Conservation (phyloP, 2,113 vertebrate species). For the Lota lota region DNA sequence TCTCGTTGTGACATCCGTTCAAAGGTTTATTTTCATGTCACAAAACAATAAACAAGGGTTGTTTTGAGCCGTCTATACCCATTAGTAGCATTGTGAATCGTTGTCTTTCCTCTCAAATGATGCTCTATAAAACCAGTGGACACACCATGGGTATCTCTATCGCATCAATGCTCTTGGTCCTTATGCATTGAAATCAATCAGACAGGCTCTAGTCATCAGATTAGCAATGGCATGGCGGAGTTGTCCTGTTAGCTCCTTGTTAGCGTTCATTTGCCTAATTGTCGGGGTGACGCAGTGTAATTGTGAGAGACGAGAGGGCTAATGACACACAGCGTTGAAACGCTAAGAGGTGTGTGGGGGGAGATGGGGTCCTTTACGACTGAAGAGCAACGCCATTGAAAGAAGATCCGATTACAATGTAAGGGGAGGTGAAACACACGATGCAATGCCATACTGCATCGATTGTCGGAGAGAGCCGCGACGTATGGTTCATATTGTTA, state of each 20-base stretch:
- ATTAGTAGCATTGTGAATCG: too few species aligned
- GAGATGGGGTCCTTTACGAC: neutral
- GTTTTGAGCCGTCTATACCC: too few species aligned
- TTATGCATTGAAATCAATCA: conserved; percentile 22
- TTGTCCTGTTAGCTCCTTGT: conserved; percentile 60
- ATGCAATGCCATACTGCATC: conserved; percentile 20
- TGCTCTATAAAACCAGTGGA: too few species aligned
- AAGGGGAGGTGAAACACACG: conserved; percentile 16
- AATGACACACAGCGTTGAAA: conserved; percentile 42
- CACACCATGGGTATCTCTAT: too few species aligned
- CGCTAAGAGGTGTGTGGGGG: neutral
- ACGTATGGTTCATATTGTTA: too few species aligned
- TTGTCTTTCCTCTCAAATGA: too few species aligned
- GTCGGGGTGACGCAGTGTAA: conserved; percentile 60
- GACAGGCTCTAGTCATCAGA: conserved; percentile 53
- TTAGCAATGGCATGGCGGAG: conserved; percentile 46
- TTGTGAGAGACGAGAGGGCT: conserved; percentile 46
- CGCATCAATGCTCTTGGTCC: too few species aligned
- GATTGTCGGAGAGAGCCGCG: conserved; percentile 18
- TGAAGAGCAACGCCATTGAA: too few species aligned
- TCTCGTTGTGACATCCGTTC: conserved; percentile 29
- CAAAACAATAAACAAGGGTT: too few species aligned
- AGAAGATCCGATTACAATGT: too few species aligned
- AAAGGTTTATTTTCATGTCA: neutral
- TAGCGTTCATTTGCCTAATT: conserved; percentile 62